Conservation (phyloP, 2,797 vertebrate genomes). For the Sternotherus odoratus region DNA sequence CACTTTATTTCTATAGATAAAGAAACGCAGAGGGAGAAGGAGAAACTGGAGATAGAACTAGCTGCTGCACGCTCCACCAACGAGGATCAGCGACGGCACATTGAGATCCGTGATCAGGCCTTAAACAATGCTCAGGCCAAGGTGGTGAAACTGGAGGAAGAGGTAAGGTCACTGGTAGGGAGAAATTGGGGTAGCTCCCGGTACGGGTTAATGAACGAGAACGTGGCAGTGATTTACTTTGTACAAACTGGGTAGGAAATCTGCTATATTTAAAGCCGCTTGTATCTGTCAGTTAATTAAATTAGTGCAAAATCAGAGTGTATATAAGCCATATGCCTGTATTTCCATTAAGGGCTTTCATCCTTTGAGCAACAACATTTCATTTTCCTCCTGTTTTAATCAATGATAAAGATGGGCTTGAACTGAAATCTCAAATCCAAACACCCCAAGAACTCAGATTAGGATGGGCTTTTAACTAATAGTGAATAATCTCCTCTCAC, state of each 20-base stretch:
- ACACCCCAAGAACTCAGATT: constrained; percentile 25
- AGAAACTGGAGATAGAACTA: constrained; percentile 95
- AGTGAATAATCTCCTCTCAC: constrained; percentile 15
- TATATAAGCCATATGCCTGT: constrained; percentile 44
- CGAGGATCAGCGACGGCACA: constrained; percentile 96
- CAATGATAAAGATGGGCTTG: constrained; percentile 37
- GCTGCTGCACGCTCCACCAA: constrained; percentile 91
- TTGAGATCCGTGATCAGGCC: constrained; percentile 97
- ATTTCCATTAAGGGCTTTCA: constrained; percentile 47
- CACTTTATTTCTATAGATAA: constrained; percentile 86
- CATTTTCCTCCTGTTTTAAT: constrained; percentile 22
- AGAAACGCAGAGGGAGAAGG: constrained; percentile 93
- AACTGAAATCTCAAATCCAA: constrained; percentile 30
- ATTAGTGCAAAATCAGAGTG: background rate
- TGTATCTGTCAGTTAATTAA: background rate
- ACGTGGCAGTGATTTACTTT: constrained; percentile 18
- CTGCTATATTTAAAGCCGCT: constrained; percentile 41
- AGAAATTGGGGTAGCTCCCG: background rate
- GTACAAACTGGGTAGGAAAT: constrained; percentile 6
- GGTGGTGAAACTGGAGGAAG: constrained; percentile 97
- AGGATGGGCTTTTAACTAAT: constrained; percentile 41
- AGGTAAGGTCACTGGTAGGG: constrained; percentile 83
- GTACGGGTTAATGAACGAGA: background rate
- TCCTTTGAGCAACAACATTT: constrained; percentile 27
- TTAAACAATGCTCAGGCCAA: constrained; percentile 97